These are phyloP conservation scores for Hiodon alosoides DNA, from an alignment of 2,113 vertebrate genomes.

Conservation along the genomic window DNA sequence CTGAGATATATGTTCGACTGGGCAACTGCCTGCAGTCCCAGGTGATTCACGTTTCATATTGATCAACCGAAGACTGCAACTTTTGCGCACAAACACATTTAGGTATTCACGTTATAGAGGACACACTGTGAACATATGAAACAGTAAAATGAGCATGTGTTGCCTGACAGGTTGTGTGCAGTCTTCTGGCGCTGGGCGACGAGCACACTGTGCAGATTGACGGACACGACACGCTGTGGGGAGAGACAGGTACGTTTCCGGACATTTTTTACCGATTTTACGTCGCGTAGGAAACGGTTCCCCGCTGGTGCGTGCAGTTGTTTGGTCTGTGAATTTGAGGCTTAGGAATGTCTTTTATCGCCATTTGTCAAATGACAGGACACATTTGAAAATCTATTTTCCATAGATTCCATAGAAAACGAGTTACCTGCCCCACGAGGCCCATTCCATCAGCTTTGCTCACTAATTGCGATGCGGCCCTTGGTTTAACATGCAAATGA, in stretches of 20 bases:
- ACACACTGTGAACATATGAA: too few relatives aligned
- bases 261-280: conserved; percentile 19
- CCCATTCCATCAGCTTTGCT: background rate
- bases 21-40: too few relatives aligned
- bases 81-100: too few relatives aligned
- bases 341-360: background rate
- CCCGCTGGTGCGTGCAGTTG: background rate
- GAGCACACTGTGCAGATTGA: conserved; percentile 80
- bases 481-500: conserved; percentile 16
- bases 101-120: too few relatives aligned
- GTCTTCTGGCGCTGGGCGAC: conserved; percentile 72
- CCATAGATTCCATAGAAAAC: too few relatives aligned
- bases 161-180: conserved; percentile 77
- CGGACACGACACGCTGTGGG: conserved; percentile 88
- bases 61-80: too few relatives aligned
- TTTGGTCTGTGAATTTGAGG: background rate
- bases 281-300: conserved; percentile 18
- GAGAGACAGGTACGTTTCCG: conserved; percentile 85
- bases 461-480: background rate
- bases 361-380: conserved; percentile 4
- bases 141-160: conserved; percentile 48
- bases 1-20: too few relatives aligned
- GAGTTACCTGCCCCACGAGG: background rate
- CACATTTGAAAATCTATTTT: background rate
- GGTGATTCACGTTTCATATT: too few relatives aligned